Conservation (phyloP, 2,888 invertebrate species). For the Clusia tigrina region DNA sequence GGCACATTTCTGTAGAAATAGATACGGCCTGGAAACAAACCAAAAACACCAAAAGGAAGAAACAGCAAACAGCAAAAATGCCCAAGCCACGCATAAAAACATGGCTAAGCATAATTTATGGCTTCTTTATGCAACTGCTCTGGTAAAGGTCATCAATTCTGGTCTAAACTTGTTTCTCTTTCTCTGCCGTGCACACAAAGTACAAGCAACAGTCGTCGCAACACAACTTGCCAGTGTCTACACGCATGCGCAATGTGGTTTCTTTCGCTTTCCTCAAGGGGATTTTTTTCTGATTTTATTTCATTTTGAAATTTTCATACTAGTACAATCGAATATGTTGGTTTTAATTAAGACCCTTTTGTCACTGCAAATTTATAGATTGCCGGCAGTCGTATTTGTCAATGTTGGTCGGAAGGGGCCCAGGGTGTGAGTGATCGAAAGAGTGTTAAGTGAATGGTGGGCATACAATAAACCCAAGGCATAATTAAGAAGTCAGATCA, state of each 20-base stretch:
- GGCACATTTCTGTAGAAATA: too few species aligned
- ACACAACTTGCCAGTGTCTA: neutral
- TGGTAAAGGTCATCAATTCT: constrained; percentile 25
- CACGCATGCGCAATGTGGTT: constrained; percentile 24
- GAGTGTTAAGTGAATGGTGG: neutral
- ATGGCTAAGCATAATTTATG: constrained; percentile 23
- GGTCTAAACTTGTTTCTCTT: constrained; percentile 25
- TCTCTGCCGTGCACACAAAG: too few species aligned
- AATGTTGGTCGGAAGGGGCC: neutral
- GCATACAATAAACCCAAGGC: too few species aligned
- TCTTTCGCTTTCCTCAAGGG: neutral
- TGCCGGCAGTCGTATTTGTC: neutral
- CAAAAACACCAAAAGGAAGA: too few species aligned
- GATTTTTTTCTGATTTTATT: constrained; percentile 17
- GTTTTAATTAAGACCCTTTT: constrained; percentile 31
- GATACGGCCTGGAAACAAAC: too few species aligned
- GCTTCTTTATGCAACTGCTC: constrained; percentile 21
- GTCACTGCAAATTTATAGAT: constrained; percentile 30
- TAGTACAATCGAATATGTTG: constrained; percentile 26
- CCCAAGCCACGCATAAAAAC: constrained; percentile 17
- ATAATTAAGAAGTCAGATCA: too few species aligned
- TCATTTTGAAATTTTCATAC: too few species aligned
- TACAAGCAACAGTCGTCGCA: neutral
- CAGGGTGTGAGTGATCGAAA: too few species aligned
- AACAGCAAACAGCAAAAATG: constrained; percentile 10